Conservation (phyloP, 1,140 invertebrate genomes). For the Solenopsis fugax region DNA sequence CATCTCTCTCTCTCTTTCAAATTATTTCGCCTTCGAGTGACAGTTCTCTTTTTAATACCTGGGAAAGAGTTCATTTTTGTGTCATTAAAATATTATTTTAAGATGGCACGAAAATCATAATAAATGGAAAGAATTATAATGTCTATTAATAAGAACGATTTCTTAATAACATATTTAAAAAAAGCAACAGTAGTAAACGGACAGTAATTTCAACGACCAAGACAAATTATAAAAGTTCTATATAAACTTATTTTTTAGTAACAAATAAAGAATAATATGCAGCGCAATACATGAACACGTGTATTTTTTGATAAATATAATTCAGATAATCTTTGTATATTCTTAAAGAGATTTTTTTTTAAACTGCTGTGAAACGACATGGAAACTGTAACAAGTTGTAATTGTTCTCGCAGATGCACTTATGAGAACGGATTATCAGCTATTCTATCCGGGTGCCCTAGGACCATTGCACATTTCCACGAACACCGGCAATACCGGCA, state of each 20-base stretch:
- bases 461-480: slow-evolving; percentile 84
- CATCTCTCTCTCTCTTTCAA: slow-evolving; percentile 4
- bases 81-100: slow-evolving; percentile 1
- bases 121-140: background rate
- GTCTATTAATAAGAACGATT: background rate
- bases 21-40: slow-evolving; percentile 27
- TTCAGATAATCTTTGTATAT: background rate
- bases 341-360: background rate
- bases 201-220: background rate
- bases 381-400: background rate
- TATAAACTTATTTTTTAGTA: background rate
- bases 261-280: background rate
- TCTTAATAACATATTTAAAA: background rate
- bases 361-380: background rate
- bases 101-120: background rate
- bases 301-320: background rate
- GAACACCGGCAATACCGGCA: slow-evolving; percentile 77
- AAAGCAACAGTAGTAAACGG: background rate
- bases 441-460: slow-evolving; percentile 84
- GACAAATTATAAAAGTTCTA: background rate
- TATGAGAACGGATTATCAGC: slow-evolving; percentile 85
- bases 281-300: background rate
- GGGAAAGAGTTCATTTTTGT: background rate
- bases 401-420: slow-evolving; percentile 78
- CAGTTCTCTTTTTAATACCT: slow-evolving; percentile 1